phyloP scores from a whole-genome alignment of 2,113 vertebrate genomes.

The Saimiri boliviensis region DNA sequence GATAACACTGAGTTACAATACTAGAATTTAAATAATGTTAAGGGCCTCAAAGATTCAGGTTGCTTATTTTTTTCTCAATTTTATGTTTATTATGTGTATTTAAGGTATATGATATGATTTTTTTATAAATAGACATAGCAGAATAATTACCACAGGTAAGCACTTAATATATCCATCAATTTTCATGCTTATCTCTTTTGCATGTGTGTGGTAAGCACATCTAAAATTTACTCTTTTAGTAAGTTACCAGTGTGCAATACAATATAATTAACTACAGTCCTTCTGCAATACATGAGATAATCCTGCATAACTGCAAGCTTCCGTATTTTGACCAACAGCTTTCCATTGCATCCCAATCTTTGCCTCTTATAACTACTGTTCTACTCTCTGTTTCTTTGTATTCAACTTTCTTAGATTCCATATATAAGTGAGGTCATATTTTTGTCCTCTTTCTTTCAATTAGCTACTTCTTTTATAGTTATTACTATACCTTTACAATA shows the following conservation, averaged over 20 bases:
- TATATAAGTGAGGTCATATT: background rate
- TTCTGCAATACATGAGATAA: background rate
- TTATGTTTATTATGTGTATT: background rate
- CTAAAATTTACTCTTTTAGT: background rate
- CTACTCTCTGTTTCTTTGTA: background rate
- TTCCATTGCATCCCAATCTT: too few species aligned
- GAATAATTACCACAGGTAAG: background rate
- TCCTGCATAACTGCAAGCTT: background rate
- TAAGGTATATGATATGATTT: background rate
- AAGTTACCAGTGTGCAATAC: background rate
- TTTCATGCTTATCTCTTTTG: background rate
- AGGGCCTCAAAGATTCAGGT: background rate
- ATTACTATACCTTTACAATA: too few species aligned
- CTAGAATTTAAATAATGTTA: background rate
- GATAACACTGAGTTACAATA: background rate
- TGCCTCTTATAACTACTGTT: background rate
- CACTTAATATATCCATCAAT: background rate
- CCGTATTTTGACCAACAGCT: background rate
- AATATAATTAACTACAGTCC: background rate
- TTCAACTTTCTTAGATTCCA: background rate
- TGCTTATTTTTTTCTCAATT: background rate
- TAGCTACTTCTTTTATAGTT: too few species aligned
- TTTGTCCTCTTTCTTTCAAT: background rate
- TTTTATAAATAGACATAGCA: background rate
- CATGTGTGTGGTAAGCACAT: background rate